A percentile compares a stretch with the other conserved stretches of the same genome.
phyloP scores from a whole-genome alignment of 2,113 vertebrate genomes.

The Macroglossus sobrinus region DNA sequence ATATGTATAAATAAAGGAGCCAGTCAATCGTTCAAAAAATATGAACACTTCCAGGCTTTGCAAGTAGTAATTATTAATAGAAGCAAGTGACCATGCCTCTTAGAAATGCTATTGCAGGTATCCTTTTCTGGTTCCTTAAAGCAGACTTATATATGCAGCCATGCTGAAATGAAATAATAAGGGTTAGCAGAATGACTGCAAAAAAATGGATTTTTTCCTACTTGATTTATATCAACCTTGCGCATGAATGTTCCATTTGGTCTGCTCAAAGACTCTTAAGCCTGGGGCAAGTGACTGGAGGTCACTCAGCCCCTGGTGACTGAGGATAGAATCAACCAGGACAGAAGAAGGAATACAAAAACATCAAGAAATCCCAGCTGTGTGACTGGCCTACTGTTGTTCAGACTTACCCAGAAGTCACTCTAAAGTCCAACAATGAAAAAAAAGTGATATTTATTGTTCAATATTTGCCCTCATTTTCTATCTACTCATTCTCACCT shows the following conservation, averaged over 20 bases:
- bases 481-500: not conserved
- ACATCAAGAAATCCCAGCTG: not conserved
- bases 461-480: not conserved
- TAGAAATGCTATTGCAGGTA: conserved; percentile 59
- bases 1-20: conserved; percentile 58
- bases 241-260: conserved; percentile 50
- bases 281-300: not conserved
- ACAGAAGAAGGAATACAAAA: not conserved
- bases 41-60: conserved; percentile 74
- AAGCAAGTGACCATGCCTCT: conserved; percentile 56
- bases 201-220: conserved; percentile 48
- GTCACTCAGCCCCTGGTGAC: not conserved
- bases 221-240: conserved; percentile 64
- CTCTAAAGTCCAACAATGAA: not conserved
- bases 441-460: not conserved
- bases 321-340: not conserved
- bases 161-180: conserved; percentile 64
- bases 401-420: not conserved
- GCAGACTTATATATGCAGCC: conserved; percentile 58
- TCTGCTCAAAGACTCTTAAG: conserved; percentile 32
- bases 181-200: conserved; percentile 30
- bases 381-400: not conserved
- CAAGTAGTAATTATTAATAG: conserved; percentile 72
- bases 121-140: conserved; percentile 59
- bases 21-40: conserved; percentile 66